Evolutionary conservation across 2,797 vertebrate species (phyloP).

Genomic region (Lutjanus argentimaculatus): DNA sequence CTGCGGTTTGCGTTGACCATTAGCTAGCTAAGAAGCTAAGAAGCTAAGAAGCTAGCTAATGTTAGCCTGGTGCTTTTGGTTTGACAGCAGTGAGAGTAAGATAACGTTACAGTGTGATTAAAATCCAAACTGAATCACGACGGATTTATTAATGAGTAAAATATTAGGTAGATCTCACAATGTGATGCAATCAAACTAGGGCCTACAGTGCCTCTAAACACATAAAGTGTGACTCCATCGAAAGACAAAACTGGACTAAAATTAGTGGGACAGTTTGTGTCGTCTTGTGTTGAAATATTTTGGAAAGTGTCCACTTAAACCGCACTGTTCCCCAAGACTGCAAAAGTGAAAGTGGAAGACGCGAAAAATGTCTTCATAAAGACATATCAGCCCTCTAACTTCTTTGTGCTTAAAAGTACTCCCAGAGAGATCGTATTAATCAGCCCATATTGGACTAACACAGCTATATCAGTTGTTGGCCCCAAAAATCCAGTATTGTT

Average conservation of each 20-base stretch:
- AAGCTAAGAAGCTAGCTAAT: constrained; percentile 33
- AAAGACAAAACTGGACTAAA: not conserved
- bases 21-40: constrained; percentile 39
- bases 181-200: constrained; percentile 18
- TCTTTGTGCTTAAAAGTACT: not conserved
- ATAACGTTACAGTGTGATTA: not conserved
- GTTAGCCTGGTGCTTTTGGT: not conserved
- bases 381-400: not conserved
- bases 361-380: not conserved
- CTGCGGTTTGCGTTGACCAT: not conserved
- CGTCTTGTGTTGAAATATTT: not conserved
- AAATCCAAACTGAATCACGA: not conserved
- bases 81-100: not conserved
- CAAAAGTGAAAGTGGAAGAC: not conserved
- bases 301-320: not conserved
- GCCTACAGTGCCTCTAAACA: not conserved
- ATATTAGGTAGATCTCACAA: not conserved
- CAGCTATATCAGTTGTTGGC: no score
- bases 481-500: no score
- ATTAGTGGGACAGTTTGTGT: no score
- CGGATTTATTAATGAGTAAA: not conserved
- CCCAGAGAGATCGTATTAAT: no score
- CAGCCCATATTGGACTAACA: no score
- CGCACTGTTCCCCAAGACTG: not conserved
- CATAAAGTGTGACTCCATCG: not conserved